Conservation (phyloP, 92 coral and sea anemone genomes). For the Epizoanthus fatuus region DNA sequence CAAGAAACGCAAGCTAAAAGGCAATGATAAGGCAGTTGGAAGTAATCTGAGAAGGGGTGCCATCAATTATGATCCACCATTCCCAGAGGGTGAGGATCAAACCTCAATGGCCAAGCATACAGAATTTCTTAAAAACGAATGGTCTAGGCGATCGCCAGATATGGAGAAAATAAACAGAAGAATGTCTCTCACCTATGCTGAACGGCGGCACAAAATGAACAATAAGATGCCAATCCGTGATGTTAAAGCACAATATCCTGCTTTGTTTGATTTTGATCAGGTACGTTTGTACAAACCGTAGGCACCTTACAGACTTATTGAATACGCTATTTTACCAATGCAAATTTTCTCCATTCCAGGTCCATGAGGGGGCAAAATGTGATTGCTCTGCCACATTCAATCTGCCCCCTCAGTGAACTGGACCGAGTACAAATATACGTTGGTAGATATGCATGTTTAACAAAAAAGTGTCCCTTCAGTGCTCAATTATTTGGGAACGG, state of each 20-base stretch:
- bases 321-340: too few species aligned
- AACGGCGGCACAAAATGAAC: constrained; percentile 63
- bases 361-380: too few species aligned
- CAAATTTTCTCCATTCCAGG: too few species aligned
- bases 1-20: constrained; percentile 3
- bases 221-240: constrained; percentile 22
- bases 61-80: constrained; percentile 83
- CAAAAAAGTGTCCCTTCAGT: too few species aligned
- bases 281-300: constrained; percentile 26
- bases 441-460: too few species aligned
- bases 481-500: too few species aligned
- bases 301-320: too few species aligned
- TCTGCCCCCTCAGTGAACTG: too few species aligned
- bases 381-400: too few species aligned
- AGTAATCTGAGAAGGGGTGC: constrained; percentile 62
- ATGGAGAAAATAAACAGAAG: constrained; percentile 44
- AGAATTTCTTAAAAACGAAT: constrained; percentile 55
- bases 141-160: constrained; percentile 64
- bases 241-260: constrained; percentile 64
- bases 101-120: constrained; percentile 62
- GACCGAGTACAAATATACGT: too few species aligned
- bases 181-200: constrained; percentile 72
- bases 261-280: constrained; percentile 76
- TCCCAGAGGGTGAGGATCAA: constrained; percentile 82
- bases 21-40: not conserved